Evolutionary conservation across 35 echinoderm and acorn worm genomes (phyloP).

Genomic region (Strongylocentrotus purpuratus): DNA sequence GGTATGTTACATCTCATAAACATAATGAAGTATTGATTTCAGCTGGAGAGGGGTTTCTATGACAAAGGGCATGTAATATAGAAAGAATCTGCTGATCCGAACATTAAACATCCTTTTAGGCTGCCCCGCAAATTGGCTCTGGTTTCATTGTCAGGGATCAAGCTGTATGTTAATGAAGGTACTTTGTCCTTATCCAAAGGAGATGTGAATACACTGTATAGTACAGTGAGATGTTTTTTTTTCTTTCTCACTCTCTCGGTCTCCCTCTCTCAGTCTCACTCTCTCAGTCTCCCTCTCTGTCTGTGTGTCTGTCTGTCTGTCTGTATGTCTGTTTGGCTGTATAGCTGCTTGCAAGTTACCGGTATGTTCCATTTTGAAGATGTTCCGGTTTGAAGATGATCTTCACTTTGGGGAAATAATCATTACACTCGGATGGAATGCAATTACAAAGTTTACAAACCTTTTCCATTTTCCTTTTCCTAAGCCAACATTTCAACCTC

Average conservation of each 20-base stretch:
- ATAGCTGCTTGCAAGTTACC: neutral
- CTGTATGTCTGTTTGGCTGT: neutral
- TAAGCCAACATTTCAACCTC: neutral
- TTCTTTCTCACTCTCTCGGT: neutral
- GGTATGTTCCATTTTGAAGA: too few relatives aligned
- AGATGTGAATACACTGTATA: conserved; percentile 24
- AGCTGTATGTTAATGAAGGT: neutral
- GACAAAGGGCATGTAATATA: neutral
- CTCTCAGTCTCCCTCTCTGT: neutral
- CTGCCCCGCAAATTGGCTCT: neutral
- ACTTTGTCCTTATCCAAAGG: neutral
- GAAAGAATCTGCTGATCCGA: neutral
- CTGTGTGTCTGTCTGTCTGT: neutral
- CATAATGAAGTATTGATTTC: conserved; percentile 13
- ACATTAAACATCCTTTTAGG: neutral
- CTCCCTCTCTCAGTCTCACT: neutral
- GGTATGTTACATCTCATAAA: neutral
- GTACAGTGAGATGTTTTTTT: neutral
- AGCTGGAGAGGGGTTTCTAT: neutral
- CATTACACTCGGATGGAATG: neutral
- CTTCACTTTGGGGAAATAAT: neutral
- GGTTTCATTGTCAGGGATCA: neutral
- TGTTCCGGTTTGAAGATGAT: too few relatives aligned
- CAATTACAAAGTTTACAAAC: neutral
- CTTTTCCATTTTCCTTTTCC: neutral